These are phyloP conservation scores for Barnardius zonarius DNA, from an alignment of 2,113 vertebrate genomes.

Conservation along the genomic window DNA sequence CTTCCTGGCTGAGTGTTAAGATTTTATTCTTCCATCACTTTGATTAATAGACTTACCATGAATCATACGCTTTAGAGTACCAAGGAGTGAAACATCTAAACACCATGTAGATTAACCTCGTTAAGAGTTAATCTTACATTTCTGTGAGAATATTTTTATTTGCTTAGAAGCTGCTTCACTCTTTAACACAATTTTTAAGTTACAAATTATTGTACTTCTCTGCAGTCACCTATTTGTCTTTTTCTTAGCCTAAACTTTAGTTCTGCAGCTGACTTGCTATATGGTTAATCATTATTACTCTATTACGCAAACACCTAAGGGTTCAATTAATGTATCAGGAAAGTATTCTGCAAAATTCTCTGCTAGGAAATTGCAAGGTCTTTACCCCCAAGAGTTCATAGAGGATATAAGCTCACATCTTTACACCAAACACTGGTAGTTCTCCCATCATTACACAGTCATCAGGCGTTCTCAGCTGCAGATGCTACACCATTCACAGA, in stretches of 20 bases:
- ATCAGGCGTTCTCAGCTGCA: background rate
- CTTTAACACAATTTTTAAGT: background rate
- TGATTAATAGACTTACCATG: constrained; percentile 67
- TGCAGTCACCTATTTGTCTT: background rate
- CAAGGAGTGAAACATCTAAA: constrained; percentile 35
- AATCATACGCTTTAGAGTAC: constrained; percentile 33
- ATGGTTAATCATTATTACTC: background rate
- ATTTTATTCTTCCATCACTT: constrained; percentile 69
- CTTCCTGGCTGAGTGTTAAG: constrained; percentile 66
- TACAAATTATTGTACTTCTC: background rate
- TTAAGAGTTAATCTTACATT: background rate
- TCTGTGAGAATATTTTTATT: background rate
- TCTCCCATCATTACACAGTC: background rate
- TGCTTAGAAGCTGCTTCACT: constrained; percentile 25
- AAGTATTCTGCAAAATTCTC: background rate
- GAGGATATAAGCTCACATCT: background rate
- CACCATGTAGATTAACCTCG: background rate
- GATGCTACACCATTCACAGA: background rate
- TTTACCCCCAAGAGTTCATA: background rate
- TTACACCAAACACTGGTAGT: background rate
- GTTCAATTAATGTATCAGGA: background rate
- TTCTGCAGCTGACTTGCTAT: background rate
- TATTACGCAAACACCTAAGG: background rate
- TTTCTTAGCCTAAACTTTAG: background rate
- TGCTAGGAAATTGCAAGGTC: background rate